Conservation (phyloP, 2,888 invertebrate species). For the Platypus cylindrus region DNA sequence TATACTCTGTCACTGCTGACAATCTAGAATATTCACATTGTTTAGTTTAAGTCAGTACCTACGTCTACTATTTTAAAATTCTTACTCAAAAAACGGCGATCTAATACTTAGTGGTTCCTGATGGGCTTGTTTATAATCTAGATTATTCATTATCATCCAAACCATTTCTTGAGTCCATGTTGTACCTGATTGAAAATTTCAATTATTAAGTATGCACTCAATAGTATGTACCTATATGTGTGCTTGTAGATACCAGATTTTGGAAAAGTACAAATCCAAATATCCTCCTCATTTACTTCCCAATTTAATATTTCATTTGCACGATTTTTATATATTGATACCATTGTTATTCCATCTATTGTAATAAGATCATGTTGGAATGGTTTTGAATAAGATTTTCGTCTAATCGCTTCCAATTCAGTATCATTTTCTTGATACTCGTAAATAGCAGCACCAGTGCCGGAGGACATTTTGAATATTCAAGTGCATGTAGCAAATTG, state of each 20-base stretch:
- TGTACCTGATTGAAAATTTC: constrained; percentile 45
- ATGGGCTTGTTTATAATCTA: constrained; percentile 64
- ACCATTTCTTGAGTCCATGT: constrained; percentile 93
- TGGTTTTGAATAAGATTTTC: no score
- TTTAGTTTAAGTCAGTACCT: no score
- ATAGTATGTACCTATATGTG: no score
- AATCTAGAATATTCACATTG: no score
- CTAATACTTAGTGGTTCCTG: constrained; percentile 22
- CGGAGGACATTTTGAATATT: no score
- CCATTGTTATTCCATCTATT: constrained; percentile 12
- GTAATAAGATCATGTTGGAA: no score
- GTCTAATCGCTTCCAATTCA: no score
- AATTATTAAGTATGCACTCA: not conserved
- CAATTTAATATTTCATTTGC: constrained; percentile 9
- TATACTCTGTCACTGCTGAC: no score
- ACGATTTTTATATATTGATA: constrained; percentile 7
- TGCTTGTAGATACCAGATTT: constrained; percentile 51
- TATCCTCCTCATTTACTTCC: constrained; percentile 43
- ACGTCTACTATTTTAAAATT: no score
- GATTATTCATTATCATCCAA: constrained; percentile 72
- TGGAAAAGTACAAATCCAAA: constrained; percentile 81
- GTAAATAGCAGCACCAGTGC: no score
- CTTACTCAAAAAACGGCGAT: constrained; percentile 15
- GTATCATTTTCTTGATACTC: no score
- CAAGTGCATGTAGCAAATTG: no score